Evolutionary conservation across 2,888 invertebrate species (phyloP), one percentile per base, ranked within the genome.

Genomic region (Cephus rjabovi): DNA sequence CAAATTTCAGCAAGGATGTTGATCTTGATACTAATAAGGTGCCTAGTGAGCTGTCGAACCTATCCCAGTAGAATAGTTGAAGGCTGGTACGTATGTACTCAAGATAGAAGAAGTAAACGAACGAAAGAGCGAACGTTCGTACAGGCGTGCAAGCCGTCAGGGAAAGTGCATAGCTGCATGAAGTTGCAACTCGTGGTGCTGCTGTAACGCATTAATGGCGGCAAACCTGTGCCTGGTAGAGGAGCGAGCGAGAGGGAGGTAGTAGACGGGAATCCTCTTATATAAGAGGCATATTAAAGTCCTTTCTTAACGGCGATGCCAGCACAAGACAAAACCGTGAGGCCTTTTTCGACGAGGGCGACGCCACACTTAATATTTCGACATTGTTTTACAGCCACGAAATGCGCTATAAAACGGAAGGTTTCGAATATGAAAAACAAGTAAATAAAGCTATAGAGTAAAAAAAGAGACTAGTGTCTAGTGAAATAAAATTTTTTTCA

Each of bases 141-240:
- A 56, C 23, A 56, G 56, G 56, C 56, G 56, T 34, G 12, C 71
- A 34, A 23, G 33, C 12, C 71, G 31, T 33, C 79, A 82, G 85
- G 84, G 86, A 86, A 87, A 87, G 87, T 87, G 86, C 86, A 87
- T 85, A 85, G 81, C 82, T 84, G 83, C 82, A 80, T 83, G 83
- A 84, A 86, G 85, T 85, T 81, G 82, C 83, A 83, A 86, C 78
- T 84, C 76, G 81, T 77, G 80, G 79, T 82, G 82, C 77, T 75
- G 86, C 82, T 83, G 83, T 84, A 87, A 86, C 82, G 84, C 83
- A 83, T 87, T 85, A 86, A 86, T 84, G 83, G 83, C 81, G 78
- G 37, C 31, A 56, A 56, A 56, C 56, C 40, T 30, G 35, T 56
- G 56, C 23, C 56, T 11, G 56, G 56, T 76, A 9, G 56, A 56